These are phyloP conservation scores for Heteromurus nitidus DNA, from an alignment of 2,888 invertebrate genomes.

Conservation along the genomic window DNA sequence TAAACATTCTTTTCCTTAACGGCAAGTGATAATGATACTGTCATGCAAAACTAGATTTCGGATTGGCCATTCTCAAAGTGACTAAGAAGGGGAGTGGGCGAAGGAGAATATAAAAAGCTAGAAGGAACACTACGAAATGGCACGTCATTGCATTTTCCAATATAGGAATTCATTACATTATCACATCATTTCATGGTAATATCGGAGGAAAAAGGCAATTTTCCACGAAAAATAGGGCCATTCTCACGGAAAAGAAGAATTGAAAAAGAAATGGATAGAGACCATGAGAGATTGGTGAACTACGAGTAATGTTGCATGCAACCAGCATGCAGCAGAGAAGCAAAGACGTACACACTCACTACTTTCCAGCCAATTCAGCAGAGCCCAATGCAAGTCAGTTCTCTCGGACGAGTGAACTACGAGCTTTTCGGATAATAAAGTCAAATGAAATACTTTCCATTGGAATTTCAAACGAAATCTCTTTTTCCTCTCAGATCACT, in stretches of 20 bases:
- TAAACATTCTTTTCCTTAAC: slow-evolving; percentile 43
- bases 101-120: neutral
- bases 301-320: neutral
- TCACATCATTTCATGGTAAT: slow-evolving; percentile 57
- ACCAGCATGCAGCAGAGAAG: neutral
- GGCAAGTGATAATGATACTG: slow-evolving; percentile 49
- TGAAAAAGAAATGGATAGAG: neutral
- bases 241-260: slow-evolving; percentile 5
- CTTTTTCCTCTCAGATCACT: slow-evolving; percentile 40
- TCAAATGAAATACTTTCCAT: slow-evolving; percentile 68
- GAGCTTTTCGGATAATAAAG: slow-evolving; percentile 70
- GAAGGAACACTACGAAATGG: neutral
- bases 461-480: slow-evolving; percentile 64
- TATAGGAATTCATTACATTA: slow-evolving; percentile 47
- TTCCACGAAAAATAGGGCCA: slow-evolving; percentile 31
- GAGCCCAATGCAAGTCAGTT: neutral
- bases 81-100: slow-evolving; percentile 2
- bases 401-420: neutral
- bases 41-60: slow-evolving; percentile 43
- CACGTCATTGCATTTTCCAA: slow-evolving; percentile 12
- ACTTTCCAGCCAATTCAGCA: too few relatives aligned
- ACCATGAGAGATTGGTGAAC: neutral
- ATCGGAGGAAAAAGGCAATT: slow-evolving; percentile 33
- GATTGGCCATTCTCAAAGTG: neutral
- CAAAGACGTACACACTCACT: too few relatives aligned